A percentile compares a stretch with the other conserved stretches of the same genome.
Conservation (phyloP, 2,797 vertebrate genomes). For the Sciurus vulgaris region DNA sequence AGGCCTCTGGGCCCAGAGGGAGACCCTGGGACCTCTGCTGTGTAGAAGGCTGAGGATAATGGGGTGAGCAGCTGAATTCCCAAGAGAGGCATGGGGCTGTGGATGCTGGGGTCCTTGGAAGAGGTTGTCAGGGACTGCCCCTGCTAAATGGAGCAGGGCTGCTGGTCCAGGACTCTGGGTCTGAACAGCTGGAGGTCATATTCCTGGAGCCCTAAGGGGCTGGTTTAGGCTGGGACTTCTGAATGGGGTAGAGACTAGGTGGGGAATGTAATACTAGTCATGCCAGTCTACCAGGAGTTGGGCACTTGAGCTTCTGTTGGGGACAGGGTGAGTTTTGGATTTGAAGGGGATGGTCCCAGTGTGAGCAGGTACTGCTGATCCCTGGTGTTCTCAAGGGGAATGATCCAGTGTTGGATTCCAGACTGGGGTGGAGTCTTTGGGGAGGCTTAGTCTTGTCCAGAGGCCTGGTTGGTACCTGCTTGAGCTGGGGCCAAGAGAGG, state of each 20-base stretch:
- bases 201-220: not conserved
- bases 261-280: not conserved
- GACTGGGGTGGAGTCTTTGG: constrained; percentile 66
- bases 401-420: constrained; percentile 65
- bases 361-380: not conserved
- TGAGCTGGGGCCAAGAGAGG: not conserved
- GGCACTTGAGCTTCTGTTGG: not conserved
- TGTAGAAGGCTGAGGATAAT: not conserved
- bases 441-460: not conserved
- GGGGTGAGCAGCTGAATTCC: constrained; percentile 26
- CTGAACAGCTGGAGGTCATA: not conserved
- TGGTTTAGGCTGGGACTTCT: constrained; percentile 60
- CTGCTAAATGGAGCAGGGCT: not conserved
- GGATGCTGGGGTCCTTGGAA: not conserved
- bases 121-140: not conserved
- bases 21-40: not conserved
- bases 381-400: not conserved
- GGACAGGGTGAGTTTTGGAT: not conserved
- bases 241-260: not conserved
- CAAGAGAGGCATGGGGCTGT: not conserved
- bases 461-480: constrained; percentile 59
- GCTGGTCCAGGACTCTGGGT: not conserved
- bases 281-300: not conserved
- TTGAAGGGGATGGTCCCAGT: constrained; percentile 21
- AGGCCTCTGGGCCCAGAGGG: not conserved